These are phyloP conservation scores for Anas platyrhynchos DNA, from an alignment of 2,113 vertebrate genomes.

Conservation along the genomic window DNA sequence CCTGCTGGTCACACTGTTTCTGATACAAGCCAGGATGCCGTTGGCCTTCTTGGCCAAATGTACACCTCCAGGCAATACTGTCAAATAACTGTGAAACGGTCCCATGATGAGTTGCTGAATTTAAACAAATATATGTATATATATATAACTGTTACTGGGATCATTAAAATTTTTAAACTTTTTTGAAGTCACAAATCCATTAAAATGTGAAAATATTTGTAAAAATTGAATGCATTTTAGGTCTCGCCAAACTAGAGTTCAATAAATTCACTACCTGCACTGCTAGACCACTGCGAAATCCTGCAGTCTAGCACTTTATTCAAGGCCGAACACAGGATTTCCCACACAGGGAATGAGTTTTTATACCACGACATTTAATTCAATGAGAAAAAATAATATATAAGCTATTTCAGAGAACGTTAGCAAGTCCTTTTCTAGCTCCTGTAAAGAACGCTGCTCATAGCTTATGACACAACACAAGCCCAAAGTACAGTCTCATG, in stretches of 20 bases:
- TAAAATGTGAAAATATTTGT: background rate
- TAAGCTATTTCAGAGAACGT: background rate
- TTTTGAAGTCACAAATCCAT: background rate
- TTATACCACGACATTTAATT: background rate
- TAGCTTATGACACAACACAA: background rate
- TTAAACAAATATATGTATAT: background rate
- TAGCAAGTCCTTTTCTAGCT: background rate
- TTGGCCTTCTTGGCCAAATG: too few species aligned
- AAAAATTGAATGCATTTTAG: background rate
- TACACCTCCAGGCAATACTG: background rate
- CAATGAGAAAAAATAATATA: background rate
- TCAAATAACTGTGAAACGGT: background rate
- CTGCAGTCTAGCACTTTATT: background rate
- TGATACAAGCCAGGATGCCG: too few species aligned
- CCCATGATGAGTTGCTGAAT: background rate
- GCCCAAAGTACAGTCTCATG: background rate
- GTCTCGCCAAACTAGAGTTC: background rate
- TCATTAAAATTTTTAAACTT: background rate
- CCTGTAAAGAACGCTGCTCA: background rate
- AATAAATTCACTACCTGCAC: background rate
- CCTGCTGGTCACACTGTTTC: too few species aligned
- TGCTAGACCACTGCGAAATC: background rate
- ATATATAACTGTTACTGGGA: background rate
- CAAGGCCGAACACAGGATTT: background rate
- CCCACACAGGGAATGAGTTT: background rate